phyloP scores from a whole-genome alignment of 2,888 invertebrate species.

The Eilema depressum region DNA sequence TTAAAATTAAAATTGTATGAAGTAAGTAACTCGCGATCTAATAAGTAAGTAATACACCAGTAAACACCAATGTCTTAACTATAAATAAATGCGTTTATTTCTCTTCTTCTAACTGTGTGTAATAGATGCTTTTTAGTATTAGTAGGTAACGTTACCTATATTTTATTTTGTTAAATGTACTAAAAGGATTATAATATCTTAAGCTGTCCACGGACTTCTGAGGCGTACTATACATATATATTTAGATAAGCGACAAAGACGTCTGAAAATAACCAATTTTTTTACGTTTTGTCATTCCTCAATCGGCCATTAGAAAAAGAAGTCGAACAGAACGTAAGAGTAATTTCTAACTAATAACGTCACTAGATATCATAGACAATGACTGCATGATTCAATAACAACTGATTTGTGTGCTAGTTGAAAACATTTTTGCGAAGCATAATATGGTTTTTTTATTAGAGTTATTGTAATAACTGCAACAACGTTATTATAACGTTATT shows the following conservation, averaged over 20 bases:
- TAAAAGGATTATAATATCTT: too few species aligned
- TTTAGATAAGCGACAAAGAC: not conserved
- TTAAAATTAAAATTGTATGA: too few species aligned
- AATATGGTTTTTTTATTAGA: not conserved
- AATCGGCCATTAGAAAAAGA: conserved; percentile 56
- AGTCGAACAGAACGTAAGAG: conserved; percentile 44
- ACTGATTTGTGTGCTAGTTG: conserved; percentile 16
- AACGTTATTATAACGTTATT: not conserved
- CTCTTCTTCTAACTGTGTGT: too few species aligned
- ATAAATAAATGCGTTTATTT: too few species aligned
- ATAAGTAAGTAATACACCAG: not conserved
- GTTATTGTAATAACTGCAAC: not conserved
- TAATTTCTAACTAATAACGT: conserved; percentile 43
- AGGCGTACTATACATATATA: not conserved
- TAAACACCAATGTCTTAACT: not conserved
- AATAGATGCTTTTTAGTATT: too few species aligned
- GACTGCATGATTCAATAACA: conserved; percentile 32
- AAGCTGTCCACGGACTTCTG: too few species aligned
- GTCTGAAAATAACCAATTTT: not conserved
- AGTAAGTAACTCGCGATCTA: not conserved
- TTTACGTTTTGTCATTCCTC: conserved; percentile 29
- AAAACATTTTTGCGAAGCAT: conserved; percentile 21
- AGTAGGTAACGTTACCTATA: too few species aligned
- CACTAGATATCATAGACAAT: conserved; percentile 44
- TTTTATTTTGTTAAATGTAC: too few species aligned